Percentiles rank a stretch among this genome's conserved stretches.
phyloP scores from a whole-genome alignment of 2,797 vertebrate species.

The Tympanoctomys barrerae region DNA sequence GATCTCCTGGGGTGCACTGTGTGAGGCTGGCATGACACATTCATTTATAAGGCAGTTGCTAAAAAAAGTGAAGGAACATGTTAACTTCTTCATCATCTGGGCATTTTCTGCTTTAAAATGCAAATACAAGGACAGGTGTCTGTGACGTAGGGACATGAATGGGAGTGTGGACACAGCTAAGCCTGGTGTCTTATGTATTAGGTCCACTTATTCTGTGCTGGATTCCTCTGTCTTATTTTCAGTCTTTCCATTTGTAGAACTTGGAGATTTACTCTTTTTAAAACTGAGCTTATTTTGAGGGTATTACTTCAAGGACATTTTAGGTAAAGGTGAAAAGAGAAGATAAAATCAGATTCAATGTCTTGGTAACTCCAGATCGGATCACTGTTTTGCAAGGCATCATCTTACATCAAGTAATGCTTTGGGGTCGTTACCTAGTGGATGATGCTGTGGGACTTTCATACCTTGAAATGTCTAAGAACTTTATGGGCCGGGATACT shows the following conservation, averaged over 20 bases:
- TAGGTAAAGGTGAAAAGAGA: conserved; percentile 5
- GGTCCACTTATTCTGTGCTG: background rate
- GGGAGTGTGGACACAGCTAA: background rate
- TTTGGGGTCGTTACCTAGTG: background rate
- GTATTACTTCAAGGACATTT: conserved; percentile 30
- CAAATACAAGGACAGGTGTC: background rate
- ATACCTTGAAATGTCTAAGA: background rate
- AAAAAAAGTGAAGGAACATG: background rate
- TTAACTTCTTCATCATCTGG: background rate
- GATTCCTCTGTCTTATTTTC: background rate
- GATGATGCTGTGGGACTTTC: background rate
- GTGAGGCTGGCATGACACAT: background rate
- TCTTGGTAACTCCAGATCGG: conserved; percentile 38
- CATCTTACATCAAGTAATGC: background rate
- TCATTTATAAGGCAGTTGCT: background rate
- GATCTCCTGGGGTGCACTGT: background rate
- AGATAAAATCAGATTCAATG: background rate
- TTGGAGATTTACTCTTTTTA: conserved; percentile 6
- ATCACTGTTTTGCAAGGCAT: background rate
- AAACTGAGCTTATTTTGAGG: background rate
- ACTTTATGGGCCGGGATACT: background rate
- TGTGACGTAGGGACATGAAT: background rate
- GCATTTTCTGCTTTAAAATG: conserved; percentile 16
- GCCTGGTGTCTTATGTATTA: too few relatives aligned
- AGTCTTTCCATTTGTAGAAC: background rate